Conservation (phyloP, 2,888 invertebrate genomes). For the Hipparchia sbordonii region DNA sequence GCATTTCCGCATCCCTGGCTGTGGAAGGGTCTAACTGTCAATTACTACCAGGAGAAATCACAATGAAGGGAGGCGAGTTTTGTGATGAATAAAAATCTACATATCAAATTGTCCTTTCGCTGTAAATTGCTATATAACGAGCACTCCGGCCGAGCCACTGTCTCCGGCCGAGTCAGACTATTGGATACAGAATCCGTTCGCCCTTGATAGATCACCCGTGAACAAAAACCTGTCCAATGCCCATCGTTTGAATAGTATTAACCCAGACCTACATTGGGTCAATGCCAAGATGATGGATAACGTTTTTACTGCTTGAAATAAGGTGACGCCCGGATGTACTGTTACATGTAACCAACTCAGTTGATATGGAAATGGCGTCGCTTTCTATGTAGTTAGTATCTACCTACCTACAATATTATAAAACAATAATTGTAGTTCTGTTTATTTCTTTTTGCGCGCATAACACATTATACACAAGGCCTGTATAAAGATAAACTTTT, state of each 20-base stretch:
- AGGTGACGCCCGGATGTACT: conserved; percentile 15
- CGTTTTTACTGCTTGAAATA: conserved; percentile 21
- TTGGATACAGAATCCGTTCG: conserved; percentile 51
- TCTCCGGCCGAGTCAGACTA: conserved; percentile 24
- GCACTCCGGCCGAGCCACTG: not conserved
- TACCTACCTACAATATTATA: not conserved
- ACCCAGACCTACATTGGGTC: conserved; percentile 41
- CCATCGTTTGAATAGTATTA: conserved; percentile 41
- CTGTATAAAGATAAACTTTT: no score
- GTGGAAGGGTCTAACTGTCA: no score
- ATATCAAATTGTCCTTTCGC: not conserved
- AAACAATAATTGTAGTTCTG: no score
- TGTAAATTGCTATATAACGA: conserved; percentile 9
- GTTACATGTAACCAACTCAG: not conserved
- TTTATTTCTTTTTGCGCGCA: no score
- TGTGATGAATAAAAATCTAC: no score
- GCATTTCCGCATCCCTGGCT: no score
- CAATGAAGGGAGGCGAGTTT: no score
- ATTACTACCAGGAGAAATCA: no score
- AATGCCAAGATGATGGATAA: conserved; percentile 38
- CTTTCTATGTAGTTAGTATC: not conserved
- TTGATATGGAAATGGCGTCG: not conserved
- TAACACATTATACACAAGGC: no score
- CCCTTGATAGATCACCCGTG: conserved; percentile 59
- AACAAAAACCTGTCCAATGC: conserved; percentile 36